A percentile compares a stretch with the other conserved stretches of the same genome.
Conservation (phyloP, 2,888 invertebrate species). For the Amiota minor region DNA sequence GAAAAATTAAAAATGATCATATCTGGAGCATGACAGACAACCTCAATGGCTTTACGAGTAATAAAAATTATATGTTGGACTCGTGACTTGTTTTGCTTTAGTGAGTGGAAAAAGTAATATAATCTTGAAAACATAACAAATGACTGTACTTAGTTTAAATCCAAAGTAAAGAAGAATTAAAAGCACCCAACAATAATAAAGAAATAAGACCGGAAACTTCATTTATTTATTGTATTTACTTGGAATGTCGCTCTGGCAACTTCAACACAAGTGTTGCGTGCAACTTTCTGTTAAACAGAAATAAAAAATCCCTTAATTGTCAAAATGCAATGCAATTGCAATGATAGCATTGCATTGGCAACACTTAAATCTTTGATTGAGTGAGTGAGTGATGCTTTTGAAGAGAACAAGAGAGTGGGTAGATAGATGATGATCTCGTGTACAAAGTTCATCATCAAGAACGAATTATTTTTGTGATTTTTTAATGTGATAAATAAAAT, state of each 20-base stretch:
- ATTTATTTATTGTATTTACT: neutral
- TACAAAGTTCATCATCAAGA: too few species aligned
- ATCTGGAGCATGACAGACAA: too few species aligned
- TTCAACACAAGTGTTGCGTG: neutral
- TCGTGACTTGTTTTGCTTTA: constrained; percentile 12
- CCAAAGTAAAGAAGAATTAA: constrained; percentile 5
- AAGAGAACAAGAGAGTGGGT: constrained; percentile 11
- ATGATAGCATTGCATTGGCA: too few species aligned
- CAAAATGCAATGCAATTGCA: too few species aligned
- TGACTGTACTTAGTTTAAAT: constrained; percentile 20
- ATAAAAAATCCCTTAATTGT: too few species aligned
- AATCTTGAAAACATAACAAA: neutral
- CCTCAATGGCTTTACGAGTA: too few species aligned
- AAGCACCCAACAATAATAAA: constrained; percentile 4
- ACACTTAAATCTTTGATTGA: too few species aligned
- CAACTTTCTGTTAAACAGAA: too few species aligned
- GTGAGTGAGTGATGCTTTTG: neutral
- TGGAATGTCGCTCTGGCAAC: neutral
- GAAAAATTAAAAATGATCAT: too few species aligned
- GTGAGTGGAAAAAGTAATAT: neutral
- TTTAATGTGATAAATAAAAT: too few species aligned
- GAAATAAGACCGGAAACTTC: neutral
- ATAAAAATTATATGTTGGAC: neutral
- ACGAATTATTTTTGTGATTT: too few species aligned
- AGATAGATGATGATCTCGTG: constrained; percentile 19